These are phyloP conservation scores for Sciurus carolinensis DNA, from an alignment of 2,797 vertebrate genomes.

Conservation along the genomic window DNA sequence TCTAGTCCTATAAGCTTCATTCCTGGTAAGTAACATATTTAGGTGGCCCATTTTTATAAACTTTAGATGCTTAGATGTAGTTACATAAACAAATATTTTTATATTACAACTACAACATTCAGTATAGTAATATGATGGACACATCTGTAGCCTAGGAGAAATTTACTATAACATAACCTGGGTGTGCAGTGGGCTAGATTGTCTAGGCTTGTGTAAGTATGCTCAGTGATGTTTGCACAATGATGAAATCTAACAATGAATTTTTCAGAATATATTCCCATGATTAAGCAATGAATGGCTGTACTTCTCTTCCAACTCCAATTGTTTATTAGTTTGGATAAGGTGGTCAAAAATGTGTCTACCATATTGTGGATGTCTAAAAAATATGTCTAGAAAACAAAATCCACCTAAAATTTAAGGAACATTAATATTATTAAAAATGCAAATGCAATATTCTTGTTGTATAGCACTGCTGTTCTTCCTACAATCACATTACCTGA, in stretches of 20 bases:
- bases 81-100: background rate
- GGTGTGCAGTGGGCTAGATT: rapidly evolving
- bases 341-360: background rate
- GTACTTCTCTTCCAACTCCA: background rate
- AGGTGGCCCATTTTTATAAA: background rate
- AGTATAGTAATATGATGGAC: background rate
- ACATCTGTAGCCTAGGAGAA: background rate
- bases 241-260: background rate
- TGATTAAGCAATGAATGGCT: background rate
- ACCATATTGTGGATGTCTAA: background rate
- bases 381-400: background rate
- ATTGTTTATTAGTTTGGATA: background rate
- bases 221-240: background rate
- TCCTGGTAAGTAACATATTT: background rate
- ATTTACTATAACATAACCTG: background rate
- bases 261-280: background rate
- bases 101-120: background rate
- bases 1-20: too few relatives aligned
- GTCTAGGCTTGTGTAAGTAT: background rate
- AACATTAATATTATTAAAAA: background rate
- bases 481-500: background rate
- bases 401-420: background rate
- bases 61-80: background rate
- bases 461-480: background rate
- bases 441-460: background rate